Conservation (phyloP, 1,140 invertebrate species). For the Latrodectus geometricus region DNA sequence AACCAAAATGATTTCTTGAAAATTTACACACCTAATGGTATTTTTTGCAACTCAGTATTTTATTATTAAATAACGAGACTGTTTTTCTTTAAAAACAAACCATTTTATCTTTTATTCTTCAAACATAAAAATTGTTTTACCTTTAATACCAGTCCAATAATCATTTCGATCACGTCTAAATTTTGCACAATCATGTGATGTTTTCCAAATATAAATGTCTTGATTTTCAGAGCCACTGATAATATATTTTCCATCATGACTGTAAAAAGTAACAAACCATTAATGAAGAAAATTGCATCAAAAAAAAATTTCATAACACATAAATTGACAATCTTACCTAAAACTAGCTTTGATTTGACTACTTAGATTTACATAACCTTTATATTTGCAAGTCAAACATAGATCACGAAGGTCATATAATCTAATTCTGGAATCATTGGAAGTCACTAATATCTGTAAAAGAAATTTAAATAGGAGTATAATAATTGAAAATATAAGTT, state of each 20-base stretch:
- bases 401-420: constrained; percentile 96
- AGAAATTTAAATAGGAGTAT: constrained; percentile 50
- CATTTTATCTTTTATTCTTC: too few species aligned
- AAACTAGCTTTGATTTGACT: constrained; percentile 98
- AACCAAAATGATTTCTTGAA: too few species aligned
- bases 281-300: too few species aligned
- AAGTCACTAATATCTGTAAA: constrained; percentile 89
- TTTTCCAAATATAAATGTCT: constrained; percentile 97
- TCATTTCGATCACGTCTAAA: constrained; percentile 95
- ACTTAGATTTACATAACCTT: constrained; percentile 92
- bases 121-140: constrained; percentile 65
- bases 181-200: constrained; percentile 94
- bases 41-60: too few species aligned
- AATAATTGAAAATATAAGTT: too few species aligned
- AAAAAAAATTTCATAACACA: too few species aligned
- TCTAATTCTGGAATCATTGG: constrained; percentile 96
- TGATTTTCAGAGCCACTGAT: constrained; percentile 98
- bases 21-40: too few species aligned
- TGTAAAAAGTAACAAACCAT: constrained; percentile 67
- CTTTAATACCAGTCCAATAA: constrained; percentile 97
- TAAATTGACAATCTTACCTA: constrained; percentile 68
- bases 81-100: too few species aligned
- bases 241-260: constrained; percentile 96
- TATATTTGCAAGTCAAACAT: constrained; percentile 96
- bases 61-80: too few species aligned